These are phyloP conservation scores for Nestor notabilis DNA, from an alignment of 2,113 vertebrate genomes.

Conservation along the genomic window DNA sequence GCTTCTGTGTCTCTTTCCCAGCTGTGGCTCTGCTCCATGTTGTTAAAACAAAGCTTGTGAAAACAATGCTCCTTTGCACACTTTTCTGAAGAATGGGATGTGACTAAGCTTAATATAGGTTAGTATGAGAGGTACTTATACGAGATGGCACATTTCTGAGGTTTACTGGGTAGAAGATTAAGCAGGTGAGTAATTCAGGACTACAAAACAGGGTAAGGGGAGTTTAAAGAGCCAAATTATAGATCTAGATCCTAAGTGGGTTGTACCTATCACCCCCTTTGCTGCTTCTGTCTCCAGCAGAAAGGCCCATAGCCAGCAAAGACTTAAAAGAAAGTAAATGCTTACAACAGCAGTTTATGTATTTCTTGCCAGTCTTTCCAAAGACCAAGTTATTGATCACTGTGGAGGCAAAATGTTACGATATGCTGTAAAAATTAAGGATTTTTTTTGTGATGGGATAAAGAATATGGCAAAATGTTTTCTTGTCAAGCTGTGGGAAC, in stretches of 20 bases:
- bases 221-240: not conserved
- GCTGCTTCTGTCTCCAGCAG: not conserved
- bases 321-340: not conserved
- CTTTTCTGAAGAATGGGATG: not conserved
- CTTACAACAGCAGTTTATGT: fast-evolving
- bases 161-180: not conserved
- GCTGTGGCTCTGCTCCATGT: fast-evolving
- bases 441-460: not conserved
- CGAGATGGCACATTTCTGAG: not conserved
- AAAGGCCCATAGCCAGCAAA: not conserved
- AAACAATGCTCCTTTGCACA: not conserved
- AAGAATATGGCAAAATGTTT: not conserved
- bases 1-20: not conserved
- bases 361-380: not conserved
- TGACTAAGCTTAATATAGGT: not conserved
- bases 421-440: not conserved
- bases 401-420: not conserved
- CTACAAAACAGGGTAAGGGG: not conserved
- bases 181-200: not conserved
- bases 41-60: not conserved
- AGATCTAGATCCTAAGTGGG: not conserved
- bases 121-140: not conserved
- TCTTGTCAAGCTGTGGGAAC: not conserved
- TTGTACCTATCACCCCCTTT: not conserved
- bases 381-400: not conserved